Base-by-base conservation (phyloP, 1,140 invertebrate species). In the Meloidogyne exigua region DNA sequence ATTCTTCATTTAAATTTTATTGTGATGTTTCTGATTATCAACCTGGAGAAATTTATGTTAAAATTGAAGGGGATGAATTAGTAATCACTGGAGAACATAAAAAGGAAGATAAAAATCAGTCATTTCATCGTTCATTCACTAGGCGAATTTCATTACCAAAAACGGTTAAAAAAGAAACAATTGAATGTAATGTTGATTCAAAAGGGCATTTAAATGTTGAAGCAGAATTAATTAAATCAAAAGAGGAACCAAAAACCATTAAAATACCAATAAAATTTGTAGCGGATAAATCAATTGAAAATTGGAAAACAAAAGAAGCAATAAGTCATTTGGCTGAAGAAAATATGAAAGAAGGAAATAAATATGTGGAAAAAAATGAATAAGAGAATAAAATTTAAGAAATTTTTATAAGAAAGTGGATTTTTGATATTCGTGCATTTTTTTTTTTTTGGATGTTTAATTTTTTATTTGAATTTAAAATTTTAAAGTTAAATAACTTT, bases 21-120 rank as follows among this genome's bases (percentile, higher is more conserved):
- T 57, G 49, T 57, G 49, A 57, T 57, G n/a, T n/a, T 57, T 57
- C n/a, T 57, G 49, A 57, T 57, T 57, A 57, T n/a, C 49, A n/a
- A n/a, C 49, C 49, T 9, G 49, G 49, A 57, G 49, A 57, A 57
- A n/a, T 57, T 57, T 18, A n/a, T n/a, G 18, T 57, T n/a, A 57
- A 57, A 57, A 57, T 57, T 57, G 49, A 57, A n/a, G 49, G n/a
- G 5, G 49, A 57, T n/a, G n/a, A 57, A 57, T 57, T 57, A 57
- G n/a, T 57, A 57, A 57, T 57, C 21, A 57, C 49, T 57, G 49
- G 18, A 21, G 49, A 57, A 57, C 49, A 57, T 57, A 57, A 57
- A 57, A 57, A 21, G 13, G 49, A 57, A 57, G 49, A 57, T 12
- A n/a, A 57, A n/a, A 18, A 57, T n/a, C 49, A 57, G 21, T 57